Evolutionary conservation across 2,888 invertebrate genomes (phyloP).

Genomic region (Drosophila prostipennis): DNA sequence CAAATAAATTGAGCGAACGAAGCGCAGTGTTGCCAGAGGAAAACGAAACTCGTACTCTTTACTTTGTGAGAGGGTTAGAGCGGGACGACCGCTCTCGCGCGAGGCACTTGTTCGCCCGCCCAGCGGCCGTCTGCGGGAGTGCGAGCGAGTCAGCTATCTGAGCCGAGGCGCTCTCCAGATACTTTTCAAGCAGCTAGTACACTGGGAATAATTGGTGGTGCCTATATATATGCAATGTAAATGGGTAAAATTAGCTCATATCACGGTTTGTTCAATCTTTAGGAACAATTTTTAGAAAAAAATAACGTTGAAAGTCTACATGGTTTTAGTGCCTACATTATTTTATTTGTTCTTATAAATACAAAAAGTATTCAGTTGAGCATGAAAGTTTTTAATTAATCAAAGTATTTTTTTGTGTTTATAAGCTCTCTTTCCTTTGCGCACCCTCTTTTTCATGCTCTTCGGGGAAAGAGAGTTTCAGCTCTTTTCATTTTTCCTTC

Average conservation of each 20-base stretch:
- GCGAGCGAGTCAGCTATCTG: slow-evolving; percentile 35
- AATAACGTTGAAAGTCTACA: too few relatives aligned
- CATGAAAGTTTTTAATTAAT: too few relatives aligned
- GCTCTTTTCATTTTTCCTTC: not conserved
- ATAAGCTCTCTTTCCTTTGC: not conserved
- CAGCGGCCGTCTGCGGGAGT: slow-evolving; percentile 8
- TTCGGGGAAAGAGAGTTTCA: not conserved
- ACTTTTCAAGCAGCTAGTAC: slow-evolving; percentile 36
- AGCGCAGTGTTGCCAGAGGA: too few relatives aligned
- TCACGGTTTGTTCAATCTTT: too few relatives aligned
- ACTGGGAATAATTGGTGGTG: not conserved
- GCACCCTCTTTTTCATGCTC: not conserved
- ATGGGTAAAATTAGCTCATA: too few relatives aligned
- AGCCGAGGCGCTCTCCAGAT: slow-evolving; percentile 40
- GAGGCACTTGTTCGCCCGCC: slow-evolving; percentile 15
- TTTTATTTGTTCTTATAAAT: too few relatives aligned
- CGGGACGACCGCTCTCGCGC: slow-evolving; percentile 4
- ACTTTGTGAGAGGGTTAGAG: not conserved
- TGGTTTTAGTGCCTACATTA: too few relatives aligned
- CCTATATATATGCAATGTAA: too few relatives aligned
- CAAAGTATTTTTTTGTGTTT: not conserved
- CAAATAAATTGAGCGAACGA: not conserved
- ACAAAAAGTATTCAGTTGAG: too few relatives aligned
- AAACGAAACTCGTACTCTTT: too few relatives aligned
- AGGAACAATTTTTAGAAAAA: too few relatives aligned